Evolutionary conservation across 2,888 invertebrate genomes (phyloP).

Genomic region (Euplagia quadripunctaria): DNA sequence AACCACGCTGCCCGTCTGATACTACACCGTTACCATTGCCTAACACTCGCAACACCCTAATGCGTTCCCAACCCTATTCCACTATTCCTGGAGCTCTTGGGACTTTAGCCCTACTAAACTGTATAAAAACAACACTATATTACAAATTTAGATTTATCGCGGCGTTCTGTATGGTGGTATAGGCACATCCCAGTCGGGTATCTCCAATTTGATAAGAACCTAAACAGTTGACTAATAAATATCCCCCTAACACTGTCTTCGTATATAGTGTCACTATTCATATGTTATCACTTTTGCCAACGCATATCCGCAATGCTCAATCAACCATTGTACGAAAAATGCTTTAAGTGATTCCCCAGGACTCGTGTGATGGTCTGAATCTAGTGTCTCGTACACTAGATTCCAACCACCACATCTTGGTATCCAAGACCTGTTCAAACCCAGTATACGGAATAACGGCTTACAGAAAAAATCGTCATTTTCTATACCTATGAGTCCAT

Average conservation of each 20-base stretch:
- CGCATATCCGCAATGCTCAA: neutral
- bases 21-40: neutral
- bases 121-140: neutral
- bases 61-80: neutral
- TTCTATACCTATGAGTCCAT: too few relatives aligned
- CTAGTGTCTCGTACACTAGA: neutral
- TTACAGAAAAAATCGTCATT: too few relatives aligned
- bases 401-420: neutral
- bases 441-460: neutral
- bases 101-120: too few relatives aligned
- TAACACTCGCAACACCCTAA: neutral
- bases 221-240: neutral
- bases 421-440: neutral
- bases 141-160: neutral
- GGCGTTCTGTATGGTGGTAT: neutral
- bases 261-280: neutral
- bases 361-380: too few relatives aligned
- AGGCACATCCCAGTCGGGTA: neutral
- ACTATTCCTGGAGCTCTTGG: neutral
- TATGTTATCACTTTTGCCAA: neutral
- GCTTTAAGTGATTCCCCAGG: neutral
- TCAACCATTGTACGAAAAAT: neutral
- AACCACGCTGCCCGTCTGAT: neutral
- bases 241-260: neutral
- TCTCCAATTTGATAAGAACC: neutral